Evolutionary conservation across 2,888 invertebrate genomes (phyloP), one percentile per base, ranked within the genome.

Genomic region (Epiblema foenella): DNA sequence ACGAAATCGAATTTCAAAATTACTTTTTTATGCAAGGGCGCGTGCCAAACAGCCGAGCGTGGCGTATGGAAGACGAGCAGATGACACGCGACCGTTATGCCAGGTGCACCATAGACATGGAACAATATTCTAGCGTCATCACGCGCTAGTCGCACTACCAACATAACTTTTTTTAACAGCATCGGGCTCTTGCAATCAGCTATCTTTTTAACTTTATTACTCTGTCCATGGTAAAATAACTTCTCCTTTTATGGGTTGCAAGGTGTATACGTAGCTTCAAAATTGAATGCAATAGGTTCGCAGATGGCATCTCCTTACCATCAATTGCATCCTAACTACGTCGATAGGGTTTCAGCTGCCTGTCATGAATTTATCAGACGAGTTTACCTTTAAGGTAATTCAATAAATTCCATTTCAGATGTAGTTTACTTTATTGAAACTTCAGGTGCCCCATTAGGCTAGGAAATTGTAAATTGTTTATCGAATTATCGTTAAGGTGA

Each of bases 21-120:
- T n/a, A 18, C 49, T 54, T 62, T 68, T 78, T 79, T 74, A 80
- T 74, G 81, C 82, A 82, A 85, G 85, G 87, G 77, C 87, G 85
- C 86, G 88, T 87, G 88, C 88, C 85, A 81, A 87, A 90, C 90
- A 84, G 84, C 85, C 87, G 87, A 85, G 83, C 91, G 90, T 92
- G 89, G 79, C 89, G 88, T 93, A 92, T 93, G 93, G 76, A 78
- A 80, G 84, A 83, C 83, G 86, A 85, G 89, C 92, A 93, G 93
- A 93, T 91, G 93, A 92, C 92, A 93, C 90, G 88, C 89, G 92
- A 91, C 93, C 93, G 93, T 93, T 93, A 93, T 78, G 88, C 91
- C 93, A 92, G 93, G 88, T 93, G 93, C 91, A 87, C 74, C 79
- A 75, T 70, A 74, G 76, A 69, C 67, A 51, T 17, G 29, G 18